Conservation (phyloP, 1,140 invertebrate species). For the Micrasema longulum region DNA sequence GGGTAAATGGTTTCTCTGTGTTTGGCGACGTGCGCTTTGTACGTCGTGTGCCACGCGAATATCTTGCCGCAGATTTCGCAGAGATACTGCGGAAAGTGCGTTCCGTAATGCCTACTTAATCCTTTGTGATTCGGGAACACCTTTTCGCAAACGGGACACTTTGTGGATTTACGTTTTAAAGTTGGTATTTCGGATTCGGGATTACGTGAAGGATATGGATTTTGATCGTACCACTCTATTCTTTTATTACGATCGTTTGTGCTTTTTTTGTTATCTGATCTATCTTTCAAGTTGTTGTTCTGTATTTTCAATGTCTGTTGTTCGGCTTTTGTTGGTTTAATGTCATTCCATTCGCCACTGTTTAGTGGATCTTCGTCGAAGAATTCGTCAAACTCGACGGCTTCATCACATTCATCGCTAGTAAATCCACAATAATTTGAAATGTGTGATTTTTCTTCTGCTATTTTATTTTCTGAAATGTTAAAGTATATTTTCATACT, state of each 20-base stretch:
- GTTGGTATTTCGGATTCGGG: neutral
- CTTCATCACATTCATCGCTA: neutral
- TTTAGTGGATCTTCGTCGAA: neutral
- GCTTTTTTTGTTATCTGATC: neutral
- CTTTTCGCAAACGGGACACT: conserved; percentile 10
- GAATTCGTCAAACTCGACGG: neutral
- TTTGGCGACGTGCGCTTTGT: too few relatives aligned
- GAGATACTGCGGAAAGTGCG: conserved; percentile 8
- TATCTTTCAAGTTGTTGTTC: neutral
- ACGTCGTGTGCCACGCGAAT: too few relatives aligned
- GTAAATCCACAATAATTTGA: neutral
- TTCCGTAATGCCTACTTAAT: neutral
- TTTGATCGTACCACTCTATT: conserved; percentile 12
- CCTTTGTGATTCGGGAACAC: neutral
- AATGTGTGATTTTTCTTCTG: neutral
- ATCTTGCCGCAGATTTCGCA: conserved; percentile 4
- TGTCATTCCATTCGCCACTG: neutral
- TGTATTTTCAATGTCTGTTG: too few relatives aligned
- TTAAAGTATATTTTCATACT: too few relatives aligned
- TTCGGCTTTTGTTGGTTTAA: neutral
- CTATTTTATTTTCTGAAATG: too few relatives aligned
- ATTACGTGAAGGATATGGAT: neutral
- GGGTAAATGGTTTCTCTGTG: neutral
- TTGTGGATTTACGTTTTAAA: neutral
- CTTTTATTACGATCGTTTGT: too few relatives aligned